A percentile compares a stretch with the other conserved stretches of the same genome.
phyloP scores from a whole-genome alignment of 1,140 invertebrate species.

The Drosophila bocki region DNA sequence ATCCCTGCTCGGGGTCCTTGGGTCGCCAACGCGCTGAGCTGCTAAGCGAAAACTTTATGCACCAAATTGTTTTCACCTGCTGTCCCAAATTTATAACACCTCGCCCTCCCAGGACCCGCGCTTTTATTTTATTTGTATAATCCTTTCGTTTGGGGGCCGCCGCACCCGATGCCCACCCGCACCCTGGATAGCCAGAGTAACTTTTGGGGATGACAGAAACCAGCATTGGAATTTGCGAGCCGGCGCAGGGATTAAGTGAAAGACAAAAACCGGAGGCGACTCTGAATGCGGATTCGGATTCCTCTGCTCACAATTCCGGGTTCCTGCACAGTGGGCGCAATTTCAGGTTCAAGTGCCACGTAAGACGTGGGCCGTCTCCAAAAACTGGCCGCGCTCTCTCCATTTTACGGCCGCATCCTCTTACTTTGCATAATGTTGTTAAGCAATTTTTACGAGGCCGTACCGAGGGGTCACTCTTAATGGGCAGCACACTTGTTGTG shows the following conservation, averaged over 20 bases:
- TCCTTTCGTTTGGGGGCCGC: conserved; percentile 67
- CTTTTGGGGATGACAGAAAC: conserved; percentile 77
- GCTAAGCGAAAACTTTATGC: conserved; percentile 82
- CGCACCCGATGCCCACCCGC: conserved; percentile 17
- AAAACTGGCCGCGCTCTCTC: neutral
- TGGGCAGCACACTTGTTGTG: conserved; percentile 73
- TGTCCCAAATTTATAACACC: conserved; percentile 81
- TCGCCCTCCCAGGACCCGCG: conserved; percentile 41
- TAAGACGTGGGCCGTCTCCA: neutral
- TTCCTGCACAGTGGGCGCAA: conserved; percentile 55
- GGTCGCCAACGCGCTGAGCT: conserved; percentile 46
- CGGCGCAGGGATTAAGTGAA: conserved; percentile 72
- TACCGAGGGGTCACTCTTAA: conserved; percentile 55
- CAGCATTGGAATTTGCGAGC: conserved; percentile 73
- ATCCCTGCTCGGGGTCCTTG: conserved; percentile 42
- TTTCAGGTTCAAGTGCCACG: neutral
- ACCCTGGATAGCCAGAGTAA: conserved; percentile 40
- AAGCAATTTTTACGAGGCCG: conserved; percentile 69
- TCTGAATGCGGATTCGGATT: conserved; percentile 41
- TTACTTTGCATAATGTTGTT: conserved; percentile 74
- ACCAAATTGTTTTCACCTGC: conserved; percentile 82
- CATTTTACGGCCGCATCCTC: conserved; percentile 55
- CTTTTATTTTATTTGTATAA: conserved; percentile 82
- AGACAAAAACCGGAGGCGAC: conserved; percentile 70
- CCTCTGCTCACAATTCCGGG: conserved; percentile 25